A percentile compares a stretch with the other conserved stretches of the same genome.
Evolutionary conservation across 2,797 vertebrate species (phyloP).

Genomic region (Leptodactylus fallax): DNA sequence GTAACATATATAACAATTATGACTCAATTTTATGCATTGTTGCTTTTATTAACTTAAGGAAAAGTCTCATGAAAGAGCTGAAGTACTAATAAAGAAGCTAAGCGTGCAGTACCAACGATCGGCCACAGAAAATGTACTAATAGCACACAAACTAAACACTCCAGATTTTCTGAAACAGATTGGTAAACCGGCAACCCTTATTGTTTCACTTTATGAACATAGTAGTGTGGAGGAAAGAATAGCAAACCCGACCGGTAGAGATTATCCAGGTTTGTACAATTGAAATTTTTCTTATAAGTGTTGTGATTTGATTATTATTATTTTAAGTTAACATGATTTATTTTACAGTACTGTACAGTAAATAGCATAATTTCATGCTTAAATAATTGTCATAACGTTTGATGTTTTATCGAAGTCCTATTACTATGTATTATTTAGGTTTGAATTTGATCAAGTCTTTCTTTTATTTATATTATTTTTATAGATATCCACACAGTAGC

Average conservation of each 20-base stretch:
- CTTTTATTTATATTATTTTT: neutral
- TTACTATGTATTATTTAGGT: neutral
- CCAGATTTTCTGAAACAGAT: slow-evolving; percentile 81
- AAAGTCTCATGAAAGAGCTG: slow-evolving; percentile 74
- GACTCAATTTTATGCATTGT: neutral
- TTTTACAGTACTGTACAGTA: neutral
- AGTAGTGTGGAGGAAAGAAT: slow-evolving; percentile 83
- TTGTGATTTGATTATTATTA: neutral
- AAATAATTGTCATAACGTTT: neutral
- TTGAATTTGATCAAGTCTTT: too few species aligned
- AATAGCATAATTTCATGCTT: neutral
- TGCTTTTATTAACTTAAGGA: slow-evolving; percentile 67
- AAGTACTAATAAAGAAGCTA: slow-evolving; percentile 84
- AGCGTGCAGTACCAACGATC: slow-evolving; percentile 85
- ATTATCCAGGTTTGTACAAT: slow-evolving; percentile 83
- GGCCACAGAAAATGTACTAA: slow-evolving; percentile 87
- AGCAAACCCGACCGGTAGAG: slow-evolving; percentile 76
- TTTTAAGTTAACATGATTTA: neutral
- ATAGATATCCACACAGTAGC: slow-evolving; percentile 88
- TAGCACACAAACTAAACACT: slow-evolving; percentile 77
- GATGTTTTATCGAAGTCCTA: neutral
- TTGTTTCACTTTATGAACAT: slow-evolving; percentile 88
- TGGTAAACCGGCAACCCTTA: slow-evolving; percentile 84
- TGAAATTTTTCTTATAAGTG: neutral
- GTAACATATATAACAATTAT: too few species aligned